Evolutionary conservation across 2,113 vertebrate genomes (phyloP), one percentile per base, ranked within the genome.

Genomic region (Brevimyrus niger): DNA sequence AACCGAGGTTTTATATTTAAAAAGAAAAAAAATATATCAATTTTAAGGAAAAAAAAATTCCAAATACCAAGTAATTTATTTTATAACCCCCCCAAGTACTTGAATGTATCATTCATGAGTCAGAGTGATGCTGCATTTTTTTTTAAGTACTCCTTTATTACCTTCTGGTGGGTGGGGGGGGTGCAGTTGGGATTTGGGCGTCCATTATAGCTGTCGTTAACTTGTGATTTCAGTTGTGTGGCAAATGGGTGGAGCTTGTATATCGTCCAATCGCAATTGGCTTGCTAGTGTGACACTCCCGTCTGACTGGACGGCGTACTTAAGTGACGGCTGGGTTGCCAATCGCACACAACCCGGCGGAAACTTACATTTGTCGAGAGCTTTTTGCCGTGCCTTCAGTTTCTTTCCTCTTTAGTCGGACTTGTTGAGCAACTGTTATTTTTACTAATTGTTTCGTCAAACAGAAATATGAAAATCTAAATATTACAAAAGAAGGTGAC

Each of bases 21-120:
- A 23, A 21, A 11, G 11, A 3, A 23, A n/a, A 84, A n/a, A 47
- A 84, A 84, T n/a, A n/a, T n/a, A 46, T 47, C 3, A 0, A 27
- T 85, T n/a, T 48, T 50, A 46, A 27, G 9, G 3, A 21, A 23
- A 47, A 50, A 50, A 48, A 17, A 27, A n/a, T 47, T 8, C 8
- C 21, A n/a, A 31, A 51, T 9, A 31, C 27, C 4, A 17, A 35
- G 10, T 31, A 1, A 53, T 23, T 44, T 21, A 21, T 38, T 87
- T 87, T 35, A 10, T 13, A 13, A 13, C 10, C 48, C 1, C 3
- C 10, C 53, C 87, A 44, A 87, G 21, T 65, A 44, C 53, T 21
- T 42, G 35, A 87, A 38, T 15, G 53, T 42, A 46, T 87, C 87
- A 87, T 87, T 87, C 87, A 46, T 58, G 87, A 87, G 87, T 55